A percentile compares a stretch with the other conserved stretches of the same genome.
phyloP scores from a whole-genome alignment of 2,113 vertebrate genomes.

The Grammomys surdaster region DNA sequence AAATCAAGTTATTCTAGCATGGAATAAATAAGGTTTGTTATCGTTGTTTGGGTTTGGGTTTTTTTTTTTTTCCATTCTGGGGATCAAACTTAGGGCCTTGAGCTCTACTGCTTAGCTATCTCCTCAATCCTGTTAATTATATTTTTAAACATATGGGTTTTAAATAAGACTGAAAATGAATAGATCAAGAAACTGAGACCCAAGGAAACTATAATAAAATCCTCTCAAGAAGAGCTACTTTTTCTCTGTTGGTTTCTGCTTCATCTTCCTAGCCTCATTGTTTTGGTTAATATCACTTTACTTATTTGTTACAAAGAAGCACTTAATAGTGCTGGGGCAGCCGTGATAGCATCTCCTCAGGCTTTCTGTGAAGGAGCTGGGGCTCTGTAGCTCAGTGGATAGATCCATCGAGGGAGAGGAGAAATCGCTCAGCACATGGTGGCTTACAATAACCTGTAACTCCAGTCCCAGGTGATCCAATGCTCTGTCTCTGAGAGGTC shows the following conservation, averaged over 20 bases:
- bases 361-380: not conserved
- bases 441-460: not conserved
- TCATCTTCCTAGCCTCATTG: slow-evolving; percentile 48
- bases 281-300: slow-evolving; percentile 32
- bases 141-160: slow-evolving; percentile 47
- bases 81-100: not conserved
- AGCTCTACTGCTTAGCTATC: not conserved
- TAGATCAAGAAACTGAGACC: not conserved
- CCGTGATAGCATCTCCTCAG: not conserved
- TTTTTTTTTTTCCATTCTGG: not conserved
- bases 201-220: not conserved
- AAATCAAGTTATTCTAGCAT: not conserved
- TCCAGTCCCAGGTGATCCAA: not conserved
- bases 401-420: not conserved
- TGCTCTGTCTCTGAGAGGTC: not conserved
- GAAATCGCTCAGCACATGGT: too few species aligned
- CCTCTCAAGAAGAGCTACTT: not conserved
- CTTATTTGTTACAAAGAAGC: slow-evolving; percentile 16
- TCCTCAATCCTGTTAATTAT: not conserved
- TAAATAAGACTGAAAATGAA: slow-evolving; percentile 31
- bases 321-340: not conserved
- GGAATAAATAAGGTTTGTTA: not conserved
- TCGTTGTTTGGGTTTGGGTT: not conserved
- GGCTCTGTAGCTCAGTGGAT: not conserved
- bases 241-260: slow-evolving; percentile 42